phyloP scores from a whole-genome alignment of 2,113 vertebrate species.

The Rhizomys pruinosus region DNA sequence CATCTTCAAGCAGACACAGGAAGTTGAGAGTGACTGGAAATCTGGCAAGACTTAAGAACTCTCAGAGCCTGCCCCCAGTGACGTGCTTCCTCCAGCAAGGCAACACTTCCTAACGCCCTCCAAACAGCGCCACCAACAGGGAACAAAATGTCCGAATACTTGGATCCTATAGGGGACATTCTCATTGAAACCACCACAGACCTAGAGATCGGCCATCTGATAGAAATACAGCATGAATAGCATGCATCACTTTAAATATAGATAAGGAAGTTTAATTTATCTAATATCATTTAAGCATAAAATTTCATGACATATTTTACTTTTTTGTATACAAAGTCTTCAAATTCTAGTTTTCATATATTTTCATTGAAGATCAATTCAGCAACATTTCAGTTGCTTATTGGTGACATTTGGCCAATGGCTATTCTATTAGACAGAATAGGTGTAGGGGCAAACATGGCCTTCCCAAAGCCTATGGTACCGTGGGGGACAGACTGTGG shows the following conservation, averaged over 20 bases:
- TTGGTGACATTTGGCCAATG: not conserved
- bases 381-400: not conserved
- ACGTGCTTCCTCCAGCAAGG: too few species aligned
- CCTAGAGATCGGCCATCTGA: not conserved
- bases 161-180: too few species aligned
- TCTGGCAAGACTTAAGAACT: too few species aligned
- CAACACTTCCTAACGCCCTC: too few species aligned
- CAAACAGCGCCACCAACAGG: too few species aligned
- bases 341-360: conserved; percentile 11
- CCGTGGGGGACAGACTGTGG: fast-evolving
- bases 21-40: too few species aligned
- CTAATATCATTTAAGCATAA: conserved; percentile 1
- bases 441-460: fast-evolving
- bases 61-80: too few species aligned
- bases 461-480: not conserved
- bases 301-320: not conserved
- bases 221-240: not conserved
- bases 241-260: not conserved
- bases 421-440: too few species aligned
- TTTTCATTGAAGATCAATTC: not conserved
- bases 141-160: too few species aligned
- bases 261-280: not conserved
- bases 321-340: not conserved
- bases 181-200: too few species aligned
- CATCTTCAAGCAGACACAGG: too few species aligned